phyloP scores from a whole-genome alignment of 2,113 vertebrate genomes.

The Cyanoliseus patagonus region DNA sequence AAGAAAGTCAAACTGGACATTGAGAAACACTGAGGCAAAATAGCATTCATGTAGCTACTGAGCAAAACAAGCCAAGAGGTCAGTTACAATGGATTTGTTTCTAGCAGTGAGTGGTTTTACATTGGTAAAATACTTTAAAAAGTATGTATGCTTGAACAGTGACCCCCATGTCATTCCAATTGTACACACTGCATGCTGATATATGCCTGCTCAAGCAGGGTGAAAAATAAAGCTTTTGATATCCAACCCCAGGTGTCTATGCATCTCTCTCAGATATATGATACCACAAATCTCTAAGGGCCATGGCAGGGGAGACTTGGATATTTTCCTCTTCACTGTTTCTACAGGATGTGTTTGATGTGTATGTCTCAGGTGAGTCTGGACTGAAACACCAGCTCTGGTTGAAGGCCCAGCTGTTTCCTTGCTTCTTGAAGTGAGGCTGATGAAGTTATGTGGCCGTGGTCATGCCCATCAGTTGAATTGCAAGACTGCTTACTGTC shows the following conservation, averaged over 20 bases:
- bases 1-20: not conserved
- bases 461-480: not conserved
- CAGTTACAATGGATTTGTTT: not conserved
- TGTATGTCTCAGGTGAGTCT: not conserved
- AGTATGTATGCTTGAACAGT: not conserved
- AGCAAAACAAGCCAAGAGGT: not conserved
- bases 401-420: not conserved
- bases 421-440: not conserved
- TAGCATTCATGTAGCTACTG: not conserved
- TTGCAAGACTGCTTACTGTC: fast-evolving
- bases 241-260: not conserved
- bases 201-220: not conserved
- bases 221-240: not conserved
- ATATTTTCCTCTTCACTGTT: not conserved
- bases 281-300: not conserved
- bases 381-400: not conserved
- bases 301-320: not conserved
- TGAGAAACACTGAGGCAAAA: not conserved
- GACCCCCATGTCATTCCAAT: not conserved
- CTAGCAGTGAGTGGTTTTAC: not conserved
- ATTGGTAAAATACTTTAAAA: not conserved
- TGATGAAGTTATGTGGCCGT: not conserved
- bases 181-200: not conserved
- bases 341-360: not conserved
- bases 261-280: not conserved